Base-by-base conservation (phyloP, 1,140 invertebrate species). In the Lordiphosa mommai region DNA sequence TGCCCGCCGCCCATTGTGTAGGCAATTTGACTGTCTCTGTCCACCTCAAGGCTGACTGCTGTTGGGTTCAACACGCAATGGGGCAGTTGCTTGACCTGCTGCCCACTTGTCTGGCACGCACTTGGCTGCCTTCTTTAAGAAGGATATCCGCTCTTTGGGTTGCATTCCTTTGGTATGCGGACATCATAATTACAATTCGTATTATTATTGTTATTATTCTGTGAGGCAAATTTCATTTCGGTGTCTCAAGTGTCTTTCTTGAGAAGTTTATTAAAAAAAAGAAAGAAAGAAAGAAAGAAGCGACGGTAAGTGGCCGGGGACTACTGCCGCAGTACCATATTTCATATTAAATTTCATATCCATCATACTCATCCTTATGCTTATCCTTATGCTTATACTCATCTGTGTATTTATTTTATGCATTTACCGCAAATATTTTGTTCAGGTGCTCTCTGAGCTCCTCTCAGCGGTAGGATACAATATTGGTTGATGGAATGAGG, bases 91-190 rank as follows among this genome's bases (percentile, higher is more conserved):
- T 20, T 49, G n/a, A 36, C 49, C 13, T 30, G 17, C 33, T 20
- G 40, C 60, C 61, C 60, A 65, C 60, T 65, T 65, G 61, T 65
- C 53, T 59, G 63, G 61, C 63, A 27, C 23, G 23, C 23, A 27
- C 38, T 16, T 66, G 59, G 61, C 53, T 40, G 36, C 27, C 36
- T 41, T 47, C 23, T 41, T 63, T 82, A 76, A 82, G 77, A 84
- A 82, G 76, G 76, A 82, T 76, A 82, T 82, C 76, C 76, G 76
- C 61, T 64, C 9, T 38, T 13, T 16, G 13, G 10, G 16, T 2
- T 30, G n/a, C 46, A 33, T 5, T 16, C 23, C 8, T 5, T 59
- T 68, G 67, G 43, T 43, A 76, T 74, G 66, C 66, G 56, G 48
- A 67, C 47, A 68, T 57, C 56, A 71, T 77, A 74, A 74, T 74